Percentiles rank a stretch among this genome's conserved stretches.
Evolutionary conservation across 2,113 vertebrate species (phyloP).

Genomic region (Rhabdornis inornatus): DNA sequence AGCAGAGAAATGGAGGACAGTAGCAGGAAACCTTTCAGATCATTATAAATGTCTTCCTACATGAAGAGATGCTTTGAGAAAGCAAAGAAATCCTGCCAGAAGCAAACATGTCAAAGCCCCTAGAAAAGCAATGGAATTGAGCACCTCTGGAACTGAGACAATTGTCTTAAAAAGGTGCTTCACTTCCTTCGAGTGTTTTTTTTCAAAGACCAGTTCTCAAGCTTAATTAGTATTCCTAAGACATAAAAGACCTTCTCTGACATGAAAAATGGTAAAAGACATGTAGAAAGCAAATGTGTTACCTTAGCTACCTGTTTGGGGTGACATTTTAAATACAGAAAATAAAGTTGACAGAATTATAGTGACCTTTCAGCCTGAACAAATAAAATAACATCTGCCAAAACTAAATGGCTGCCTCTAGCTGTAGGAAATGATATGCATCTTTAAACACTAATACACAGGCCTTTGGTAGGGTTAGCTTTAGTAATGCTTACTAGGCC

Average conservation of each 20-base stretch:
- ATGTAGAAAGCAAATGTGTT: conserved; percentile 59
- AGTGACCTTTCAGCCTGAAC: conserved; percentile 68
- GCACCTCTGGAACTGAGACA: neutral
- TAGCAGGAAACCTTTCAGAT: neutral
- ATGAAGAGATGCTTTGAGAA: neutral
- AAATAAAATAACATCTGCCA: conserved; percentile 66
- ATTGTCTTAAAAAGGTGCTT: conserved; percentile 20
- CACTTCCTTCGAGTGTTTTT: neutral
- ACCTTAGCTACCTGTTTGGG: conserved; percentile 55
- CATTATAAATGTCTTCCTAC: neutral
- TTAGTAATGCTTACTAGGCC: neutral
- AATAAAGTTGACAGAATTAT: conserved; percentile 61
- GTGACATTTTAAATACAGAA: conserved; percentile 66
- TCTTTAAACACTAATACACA: neutral
- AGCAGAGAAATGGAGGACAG: neutral
- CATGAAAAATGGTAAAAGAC: conserved; percentile 40
- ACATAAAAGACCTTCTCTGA: conserved; percentile 64
- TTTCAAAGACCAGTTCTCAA: conserved; percentile 19
- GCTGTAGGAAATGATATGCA: conserved; percentile 30
- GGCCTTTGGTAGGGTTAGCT: neutral
- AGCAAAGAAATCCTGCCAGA: conserved; percentile 15
- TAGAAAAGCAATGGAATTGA: neutral
- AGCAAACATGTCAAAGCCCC: conserved; percentile 18
- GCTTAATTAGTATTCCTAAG: conserved; percentile 59
- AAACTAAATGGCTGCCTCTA: conserved; percentile 39